phyloP scores from a whole-genome alignment of 2,888 invertebrate genomes.

The Eupelmus urozonus region DNA sequence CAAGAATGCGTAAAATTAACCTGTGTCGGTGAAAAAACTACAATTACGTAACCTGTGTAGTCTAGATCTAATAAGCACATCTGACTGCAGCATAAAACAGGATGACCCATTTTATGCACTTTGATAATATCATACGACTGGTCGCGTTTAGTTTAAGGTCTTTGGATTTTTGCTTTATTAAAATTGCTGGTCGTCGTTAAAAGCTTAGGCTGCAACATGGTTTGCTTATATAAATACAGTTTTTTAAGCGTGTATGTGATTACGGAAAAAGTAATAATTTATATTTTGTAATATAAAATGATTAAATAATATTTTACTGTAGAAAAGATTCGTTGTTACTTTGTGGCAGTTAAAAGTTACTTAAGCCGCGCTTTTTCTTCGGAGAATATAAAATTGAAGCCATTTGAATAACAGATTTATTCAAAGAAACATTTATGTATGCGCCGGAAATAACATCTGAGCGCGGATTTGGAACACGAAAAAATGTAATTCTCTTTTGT shows the following conservation, averaged over 20 bases:
- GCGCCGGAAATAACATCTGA: conserved; percentile 16
- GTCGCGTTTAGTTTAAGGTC: background rate
- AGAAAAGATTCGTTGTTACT: too few species aligned
- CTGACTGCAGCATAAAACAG: conserved; percentile 18
- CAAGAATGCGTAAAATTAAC: conserved; percentile 6
- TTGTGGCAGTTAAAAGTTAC: too few species aligned
- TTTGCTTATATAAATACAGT: too few species aligned
- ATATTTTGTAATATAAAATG: too few species aligned
- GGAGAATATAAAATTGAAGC: conserved; percentile 6
- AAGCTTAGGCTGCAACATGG: too few species aligned
- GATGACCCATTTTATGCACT: conserved; percentile 35
- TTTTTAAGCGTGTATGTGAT: too few species aligned
- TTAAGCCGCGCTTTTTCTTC: background rate
- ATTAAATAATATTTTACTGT: too few species aligned
- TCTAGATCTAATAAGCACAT: conserved; percentile 19
- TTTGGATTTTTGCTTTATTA: background rate
- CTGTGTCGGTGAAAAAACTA: background rate
- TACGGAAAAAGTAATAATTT: too few species aligned
- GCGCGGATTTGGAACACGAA: too few species aligned
- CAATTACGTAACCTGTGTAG: conserved; percentile 33
- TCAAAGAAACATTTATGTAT: background rate
- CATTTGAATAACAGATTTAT: conserved; percentile 39
- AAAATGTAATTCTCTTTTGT: too few species aligned
- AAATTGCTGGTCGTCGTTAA: too few species aligned
- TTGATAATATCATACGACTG: conserved; percentile 29